A percentile compares a stretch with the other conserved stretches of the same genome.
phyloP scores from a whole-genome alignment of 2,888 invertebrate species.

The Ormyrus pomaceus region DNA sequence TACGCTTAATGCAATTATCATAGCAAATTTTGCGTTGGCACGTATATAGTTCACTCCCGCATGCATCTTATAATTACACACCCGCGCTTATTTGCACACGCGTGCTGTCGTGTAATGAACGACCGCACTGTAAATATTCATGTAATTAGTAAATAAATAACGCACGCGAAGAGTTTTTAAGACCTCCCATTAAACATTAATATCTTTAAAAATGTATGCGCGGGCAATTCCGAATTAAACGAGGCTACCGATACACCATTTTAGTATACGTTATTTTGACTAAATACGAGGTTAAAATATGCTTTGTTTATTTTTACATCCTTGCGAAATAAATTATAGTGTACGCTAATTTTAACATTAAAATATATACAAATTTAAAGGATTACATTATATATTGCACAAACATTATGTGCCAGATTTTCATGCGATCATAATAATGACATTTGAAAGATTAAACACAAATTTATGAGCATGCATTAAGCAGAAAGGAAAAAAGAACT shows the following conservation, averaged over 20 bases:
- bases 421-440: no score
- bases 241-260: constrained; percentile 11
- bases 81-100: constrained; percentile 13
- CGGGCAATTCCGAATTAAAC: background rate
- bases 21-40: constrained; percentile 50
- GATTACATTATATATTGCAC: background rate
- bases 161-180: constrained; percentile 26
- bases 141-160: constrained; percentile 49
- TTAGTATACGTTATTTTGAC: background rate
- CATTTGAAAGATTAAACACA: no score
- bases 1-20: constrained; percentile 48
- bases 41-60: constrained; percentile 11
- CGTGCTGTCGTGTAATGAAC: constrained; percentile 9
- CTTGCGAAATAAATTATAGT: no score
- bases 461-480: no score
- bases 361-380: background rate
- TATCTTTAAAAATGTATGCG: constrained; percentile 13
- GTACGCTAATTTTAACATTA: background rate
- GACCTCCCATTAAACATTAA: constrained; percentile 39
- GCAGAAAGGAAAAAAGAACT: no score
- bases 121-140: constrained; percentile 49
- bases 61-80: constrained; percentile 1
- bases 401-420: no score
- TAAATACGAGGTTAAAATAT: no score
- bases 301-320: no score